Conservation (phyloP, 2,797 vertebrate species). For the Anguilla pacifica region DNA sequence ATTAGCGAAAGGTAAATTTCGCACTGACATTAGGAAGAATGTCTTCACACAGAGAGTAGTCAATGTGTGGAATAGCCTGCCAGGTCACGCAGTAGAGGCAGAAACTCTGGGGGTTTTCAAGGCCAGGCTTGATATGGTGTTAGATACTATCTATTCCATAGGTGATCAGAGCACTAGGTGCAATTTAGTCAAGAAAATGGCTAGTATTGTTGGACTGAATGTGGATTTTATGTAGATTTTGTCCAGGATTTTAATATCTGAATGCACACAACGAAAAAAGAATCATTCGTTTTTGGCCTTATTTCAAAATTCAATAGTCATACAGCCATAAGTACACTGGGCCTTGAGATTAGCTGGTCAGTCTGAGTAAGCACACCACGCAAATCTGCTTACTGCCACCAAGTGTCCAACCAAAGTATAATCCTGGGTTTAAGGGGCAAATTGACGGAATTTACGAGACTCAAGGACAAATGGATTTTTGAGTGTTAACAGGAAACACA, state of each 20-base stretch:
- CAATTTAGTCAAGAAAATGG: too few relatives aligned
- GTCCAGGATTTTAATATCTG: neutral
- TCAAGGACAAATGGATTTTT: constrained; percentile 48
- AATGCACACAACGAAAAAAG: constrained; percentile 38
- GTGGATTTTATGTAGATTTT: neutral
- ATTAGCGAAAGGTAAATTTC: too few relatives aligned
- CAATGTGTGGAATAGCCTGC: too few relatives aligned
- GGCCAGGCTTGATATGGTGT: too few relatives aligned
- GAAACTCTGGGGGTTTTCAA: too few relatives aligned
- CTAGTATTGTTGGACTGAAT: too few relatives aligned
- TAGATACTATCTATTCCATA: too few relatives aligned
- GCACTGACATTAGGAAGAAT: too few relatives aligned
- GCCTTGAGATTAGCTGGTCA: constrained; percentile 55
- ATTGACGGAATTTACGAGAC: constrained; percentile 28
- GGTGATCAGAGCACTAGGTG: too few relatives aligned
- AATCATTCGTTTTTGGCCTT: constrained; percentile 59
- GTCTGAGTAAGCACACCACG: constrained; percentile 10
- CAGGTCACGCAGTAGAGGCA: too few relatives aligned
- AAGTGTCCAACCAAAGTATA: constrained; percentile 44
- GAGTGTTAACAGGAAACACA: neutral
- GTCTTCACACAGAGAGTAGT: too few relatives aligned
- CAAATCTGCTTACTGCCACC: constrained; percentile 40
- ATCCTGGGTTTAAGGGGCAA: constrained; percentile 41
- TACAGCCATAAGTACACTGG: constrained; percentile 39
- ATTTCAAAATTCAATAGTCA: constrained; percentile 60